A percentile compares a stretch with the other conserved stretches of the same genome.
phyloP scores from a whole-genome alignment of 1,140 invertebrate genomes.

The Trissolcus basalis region DNA sequence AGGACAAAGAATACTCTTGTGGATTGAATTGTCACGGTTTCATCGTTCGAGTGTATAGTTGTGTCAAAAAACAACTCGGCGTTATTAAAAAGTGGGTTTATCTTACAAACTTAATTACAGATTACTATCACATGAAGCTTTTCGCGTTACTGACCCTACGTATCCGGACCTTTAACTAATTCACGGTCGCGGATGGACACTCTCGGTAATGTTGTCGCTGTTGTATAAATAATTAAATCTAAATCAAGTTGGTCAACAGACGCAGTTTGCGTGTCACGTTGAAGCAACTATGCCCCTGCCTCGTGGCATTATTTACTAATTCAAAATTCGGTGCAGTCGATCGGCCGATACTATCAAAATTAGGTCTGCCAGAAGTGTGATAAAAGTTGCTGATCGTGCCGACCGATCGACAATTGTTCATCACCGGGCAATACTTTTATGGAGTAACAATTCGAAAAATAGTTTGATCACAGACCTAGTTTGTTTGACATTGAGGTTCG shows the following conservation, averaged over 20 bases:
- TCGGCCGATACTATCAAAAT: too few relatives aligned
- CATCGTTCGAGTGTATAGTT: too few relatives aligned
- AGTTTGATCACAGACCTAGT: slow-evolving; percentile 20
- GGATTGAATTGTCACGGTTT: too few relatives aligned
- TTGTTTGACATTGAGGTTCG: slow-evolving; percentile 24
- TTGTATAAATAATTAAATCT: slow-evolving; percentile 5
- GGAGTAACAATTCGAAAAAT: slow-evolving; percentile 1
- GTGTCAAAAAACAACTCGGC: too few relatives aligned
- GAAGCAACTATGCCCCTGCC: too few relatives aligned
- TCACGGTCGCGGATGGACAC: slow-evolving; percentile 15
- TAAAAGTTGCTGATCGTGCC: too few relatives aligned
- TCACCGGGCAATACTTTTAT: background rate
- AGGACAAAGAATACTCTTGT: too few relatives aligned
- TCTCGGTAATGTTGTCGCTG: background rate
- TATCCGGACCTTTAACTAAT: slow-evolving; percentile 29
- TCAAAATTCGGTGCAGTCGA: too few relatives aligned
- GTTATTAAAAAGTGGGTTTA: background rate
- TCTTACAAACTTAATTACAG: slow-evolving; percentile 8
- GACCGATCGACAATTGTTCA: background rate
- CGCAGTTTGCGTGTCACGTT: background rate
- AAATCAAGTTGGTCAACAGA: background rate
- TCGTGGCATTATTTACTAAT: too few relatives aligned
- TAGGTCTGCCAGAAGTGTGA: too few relatives aligned
- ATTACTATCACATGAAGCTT: slow-evolving; percentile 24
- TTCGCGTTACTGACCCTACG: slow-evolving; percentile 26